These are phyloP conservation scores for Liopterus haemorrhoidalis DNA, from an alignment of 2,888 invertebrate genomes.

Conservation along the genomic window DNA sequence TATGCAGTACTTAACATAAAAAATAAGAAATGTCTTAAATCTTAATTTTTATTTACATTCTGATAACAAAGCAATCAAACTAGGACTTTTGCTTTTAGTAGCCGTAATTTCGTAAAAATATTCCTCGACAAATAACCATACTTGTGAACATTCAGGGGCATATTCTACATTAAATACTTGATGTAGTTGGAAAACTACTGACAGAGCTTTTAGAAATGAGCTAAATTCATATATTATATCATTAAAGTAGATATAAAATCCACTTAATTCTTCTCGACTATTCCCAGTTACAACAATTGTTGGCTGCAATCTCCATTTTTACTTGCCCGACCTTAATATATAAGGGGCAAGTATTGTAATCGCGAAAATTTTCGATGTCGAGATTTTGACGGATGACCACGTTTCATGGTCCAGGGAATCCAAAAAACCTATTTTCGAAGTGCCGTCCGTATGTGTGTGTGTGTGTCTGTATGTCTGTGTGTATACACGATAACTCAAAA, in stretches of 20 bases:
- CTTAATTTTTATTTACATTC: background rate
- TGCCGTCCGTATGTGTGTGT: no score
- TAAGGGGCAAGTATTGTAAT: no score
- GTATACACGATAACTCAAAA: no score
- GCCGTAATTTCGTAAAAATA: constrained; percentile 6
- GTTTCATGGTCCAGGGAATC: no score
- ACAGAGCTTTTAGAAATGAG: constrained; percentile 3
- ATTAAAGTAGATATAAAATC: constrained; percentile 2
- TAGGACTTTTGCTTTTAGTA: constrained; percentile 1
- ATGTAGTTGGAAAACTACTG: constrained; percentile 1
- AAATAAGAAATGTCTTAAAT: no score
- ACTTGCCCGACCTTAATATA: no score
- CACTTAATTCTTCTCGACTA: background rate
- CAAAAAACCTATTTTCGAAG: no score
- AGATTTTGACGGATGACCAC: no score
- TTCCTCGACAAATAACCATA: background rate
- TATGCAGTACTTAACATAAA: no score
- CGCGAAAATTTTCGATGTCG: no score
- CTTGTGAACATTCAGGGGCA: constrained; percentile 1
- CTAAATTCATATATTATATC: background rate
- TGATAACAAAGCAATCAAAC: background rate
- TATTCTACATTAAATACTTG: constrained; percentile 4
- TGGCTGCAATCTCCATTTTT: constrained; percentile 2
- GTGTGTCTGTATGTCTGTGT: no score
- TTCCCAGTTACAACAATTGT: background rate